A percentile compares a stretch with the other conserved stretches of the same genome.
phyloP scores from a whole-genome alignment of 1,140 invertebrate species.

The Drosophila tristis region DNA sequence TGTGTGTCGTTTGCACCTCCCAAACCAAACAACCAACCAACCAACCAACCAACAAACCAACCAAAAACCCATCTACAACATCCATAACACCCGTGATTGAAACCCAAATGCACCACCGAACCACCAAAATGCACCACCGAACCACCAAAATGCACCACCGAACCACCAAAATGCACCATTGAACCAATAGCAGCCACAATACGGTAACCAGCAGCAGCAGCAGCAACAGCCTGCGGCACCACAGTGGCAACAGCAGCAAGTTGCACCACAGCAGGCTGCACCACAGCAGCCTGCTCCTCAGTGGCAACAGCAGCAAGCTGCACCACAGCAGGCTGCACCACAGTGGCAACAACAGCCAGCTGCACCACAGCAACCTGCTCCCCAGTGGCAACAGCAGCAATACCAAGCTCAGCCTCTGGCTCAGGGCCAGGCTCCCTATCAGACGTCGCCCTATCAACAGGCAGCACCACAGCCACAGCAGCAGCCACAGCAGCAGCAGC shows the following conservation, averaged over 20 bases:
- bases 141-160: slow-evolving; percentile 80
- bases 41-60: slow-evolving; percentile 40
- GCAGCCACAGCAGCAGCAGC: slow-evolving; percentile 50
- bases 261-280: slow-evolving; percentile 31
- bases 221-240: slow-evolving; percentile 40
- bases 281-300: slow-evolving; percentile 39
- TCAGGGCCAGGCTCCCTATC: slow-evolving; percentile 49
- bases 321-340: slow-evolving; percentile 17
- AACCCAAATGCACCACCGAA: slow-evolving; percentile 79
- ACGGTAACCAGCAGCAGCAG: slow-evolving; percentile 65
- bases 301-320: slow-evolving; percentile 54
- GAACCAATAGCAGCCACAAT: slow-evolving; percentile 79
- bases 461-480: slow-evolving; percentile 18
- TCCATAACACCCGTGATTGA: slow-evolving; percentile 68
- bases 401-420: slow-evolving; percentile 52
- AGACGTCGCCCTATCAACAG: slow-evolving; percentile 61
- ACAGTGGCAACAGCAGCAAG: slow-evolving; percentile 22
- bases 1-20: slow-evolving; percentile 56
- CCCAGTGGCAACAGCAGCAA: slow-evolving; percentile 67
- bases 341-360: slow-evolving; percentile 52
- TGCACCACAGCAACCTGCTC: slow-evolving; percentile 49
- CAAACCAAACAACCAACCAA: slow-evolving; percentile 43
- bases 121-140: slow-evolving; percentile 75
- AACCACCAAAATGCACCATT: slow-evolving; percentile 78
- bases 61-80: slow-evolving; percentile 36